Evolutionary conservation across 1,140 invertebrate genomes (phyloP).

Genomic region (Drosophila yakuba): DNA sequence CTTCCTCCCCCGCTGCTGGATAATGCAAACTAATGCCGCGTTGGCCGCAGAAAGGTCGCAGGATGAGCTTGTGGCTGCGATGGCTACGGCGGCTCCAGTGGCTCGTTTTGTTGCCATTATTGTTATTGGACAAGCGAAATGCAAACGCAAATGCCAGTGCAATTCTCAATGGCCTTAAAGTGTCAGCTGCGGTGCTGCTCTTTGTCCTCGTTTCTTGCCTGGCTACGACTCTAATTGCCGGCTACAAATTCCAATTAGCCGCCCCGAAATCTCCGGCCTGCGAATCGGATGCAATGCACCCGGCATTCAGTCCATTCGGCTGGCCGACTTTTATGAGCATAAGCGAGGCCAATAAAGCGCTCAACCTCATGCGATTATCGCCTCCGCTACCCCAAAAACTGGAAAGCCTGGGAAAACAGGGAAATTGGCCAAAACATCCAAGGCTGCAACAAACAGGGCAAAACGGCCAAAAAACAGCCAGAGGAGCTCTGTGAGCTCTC

Average conservation of each 20-base stretch:
- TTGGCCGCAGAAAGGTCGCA: constrained; percentile 30
- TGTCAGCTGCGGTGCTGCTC: constrained; percentile 55
- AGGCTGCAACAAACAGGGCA: constrained; percentile 19
- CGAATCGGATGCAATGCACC: constrained; percentile 19
- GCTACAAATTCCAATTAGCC: constrained; percentile 64
- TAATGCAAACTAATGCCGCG: constrained; percentile 71
- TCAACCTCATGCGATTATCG: constrained; percentile 56
- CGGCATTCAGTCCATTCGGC: constrained; percentile 11
- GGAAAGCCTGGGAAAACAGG: constrained; percentile 12
- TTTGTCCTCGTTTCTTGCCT: constrained; percentile 42
- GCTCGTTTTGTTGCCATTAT: constrained; percentile 31
- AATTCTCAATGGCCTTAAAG: constrained; percentile 64
- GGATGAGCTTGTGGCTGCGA: constrained; percentile 32
- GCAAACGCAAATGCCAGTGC: constrained; percentile 35
- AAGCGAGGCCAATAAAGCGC: constrained; percentile 49
- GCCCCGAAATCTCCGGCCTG: constrained; percentile 30
- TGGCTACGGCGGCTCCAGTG: constrained; percentile 21
- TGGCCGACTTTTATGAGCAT: constrained; percentile 52
- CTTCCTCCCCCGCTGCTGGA: constrained; percentile 32
- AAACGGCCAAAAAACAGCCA: constrained; percentile 8
- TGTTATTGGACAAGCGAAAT: constrained; percentile 44
- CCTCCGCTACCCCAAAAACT: constrained; percentile 21
- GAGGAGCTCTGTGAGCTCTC: constrained; percentile 19
- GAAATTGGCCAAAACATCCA: constrained; percentile 27
- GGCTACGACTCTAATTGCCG: constrained; percentile 52